Percentiles rank a stretch among this genome's conserved stretches.
Conservation (phyloP, 2,888 invertebrate species). For the Argyra leucocephala region DNA sequence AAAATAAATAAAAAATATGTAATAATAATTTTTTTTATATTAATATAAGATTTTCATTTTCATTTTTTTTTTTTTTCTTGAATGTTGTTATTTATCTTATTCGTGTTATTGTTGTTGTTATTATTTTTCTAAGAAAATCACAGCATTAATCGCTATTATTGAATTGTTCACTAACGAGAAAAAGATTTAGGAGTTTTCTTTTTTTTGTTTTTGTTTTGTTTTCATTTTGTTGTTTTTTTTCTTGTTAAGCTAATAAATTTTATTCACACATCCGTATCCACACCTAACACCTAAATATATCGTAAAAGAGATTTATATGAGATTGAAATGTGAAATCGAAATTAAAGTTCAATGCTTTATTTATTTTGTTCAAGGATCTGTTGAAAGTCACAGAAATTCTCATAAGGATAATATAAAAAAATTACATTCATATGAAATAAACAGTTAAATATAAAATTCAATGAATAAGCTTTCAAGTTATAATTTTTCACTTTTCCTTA, state of each 20-base stretch:
- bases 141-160: conserved; percentile 1
- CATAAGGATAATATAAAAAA: not conserved
- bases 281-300: not conserved
- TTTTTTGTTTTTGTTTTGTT: not conserved
- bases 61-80: not conserved
- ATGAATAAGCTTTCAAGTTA: too few relatives aligned
- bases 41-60: not conserved
- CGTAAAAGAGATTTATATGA: not conserved
- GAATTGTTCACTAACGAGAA: conserved; percentile 4
- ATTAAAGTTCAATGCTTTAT: not conserved
- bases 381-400: not conserved
- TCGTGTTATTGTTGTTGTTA: too few relatives aligned
- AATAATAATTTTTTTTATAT: not conserved
- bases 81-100: not conserved
- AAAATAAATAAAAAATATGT: too few relatives aligned
- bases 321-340: conserved; percentile 4
- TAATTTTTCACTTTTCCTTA: too few relatives aligned
- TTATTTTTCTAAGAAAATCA: not conserved
- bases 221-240: not conserved
- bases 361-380: not conserved
- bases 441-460: too few relatives aligned
- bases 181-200: not conserved
- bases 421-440: too few relatives aligned
- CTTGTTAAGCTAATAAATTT: not conserved
- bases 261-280: not conserved